Base-by-base conservation (phyloP, 2,113 vertebrate species). In the Lanius ludovicianus region DNA sequence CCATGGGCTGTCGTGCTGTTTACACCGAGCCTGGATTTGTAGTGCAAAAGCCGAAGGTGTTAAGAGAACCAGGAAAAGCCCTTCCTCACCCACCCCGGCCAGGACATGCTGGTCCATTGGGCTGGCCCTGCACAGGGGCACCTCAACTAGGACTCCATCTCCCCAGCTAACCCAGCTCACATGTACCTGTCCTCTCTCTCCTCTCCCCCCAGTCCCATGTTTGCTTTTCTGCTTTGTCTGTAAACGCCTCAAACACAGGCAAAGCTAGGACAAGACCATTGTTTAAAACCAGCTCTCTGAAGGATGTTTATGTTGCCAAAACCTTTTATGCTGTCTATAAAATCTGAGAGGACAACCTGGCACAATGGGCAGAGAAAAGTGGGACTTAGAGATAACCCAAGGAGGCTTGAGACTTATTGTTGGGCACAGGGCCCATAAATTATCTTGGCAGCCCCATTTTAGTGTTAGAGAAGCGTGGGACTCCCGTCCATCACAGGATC, bases 81-180 rank as follows among this genome's bases (percentile, higher is more conserved):
- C 5, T 64, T 44, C 16, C 8, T 50, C 1, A 2, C 4, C 0
- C 2, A 1, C 4, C 21, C 35, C 53, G 15, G 39, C 9, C 57
- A 6, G 37, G 14, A 33, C 52, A 9, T 2, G 1, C 20, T 9
- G 20, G 15, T 60, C 33, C 46, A 1, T 5, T 2, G 2, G 21
- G n/a, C 76, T 15, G 3, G 31, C 13, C 47, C 25, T 6, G 2
- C 0, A 0, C 1, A 2, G 8, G 41, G n/a, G 7, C 56, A 33
- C 37, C 15, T 53, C 19, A 20, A 1, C 5, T 20, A 0, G 0
- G 30, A 35, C 31, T 65, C 71, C 67, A 33, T 31, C 39, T 74
- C 50, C 16, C 19, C 4, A 9, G 24, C 17, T 28, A 27, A 52
- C 13, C 13, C 50, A 4, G 13, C 30, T 50, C 8, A 28, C 24